phyloP scores from a whole-genome alignment of 2,113 vertebrate genomes.

The Fregata magnificens region DNA sequence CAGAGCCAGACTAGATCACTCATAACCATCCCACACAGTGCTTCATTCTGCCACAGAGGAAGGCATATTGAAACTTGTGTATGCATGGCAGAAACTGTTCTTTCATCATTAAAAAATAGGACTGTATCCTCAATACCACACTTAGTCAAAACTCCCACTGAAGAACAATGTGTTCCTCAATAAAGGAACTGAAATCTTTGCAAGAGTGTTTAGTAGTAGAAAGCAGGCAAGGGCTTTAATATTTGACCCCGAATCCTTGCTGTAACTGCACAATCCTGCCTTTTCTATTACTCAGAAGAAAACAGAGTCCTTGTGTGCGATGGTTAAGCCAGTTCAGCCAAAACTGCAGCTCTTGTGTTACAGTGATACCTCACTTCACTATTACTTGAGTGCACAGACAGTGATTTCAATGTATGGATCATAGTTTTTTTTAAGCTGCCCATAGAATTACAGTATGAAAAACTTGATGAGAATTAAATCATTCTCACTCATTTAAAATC shows the following conservation, averaged over 20 bases:
- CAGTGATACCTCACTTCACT: background rate
- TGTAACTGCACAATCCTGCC: background rate
- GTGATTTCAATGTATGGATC: background rate
- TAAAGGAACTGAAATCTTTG: background rate
- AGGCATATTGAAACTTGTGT: background rate
- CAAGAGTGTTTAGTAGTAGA: background rate
- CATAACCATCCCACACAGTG: background rate
- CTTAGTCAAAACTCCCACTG: background rate
- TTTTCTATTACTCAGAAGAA: background rate
- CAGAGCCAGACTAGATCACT: background rate
- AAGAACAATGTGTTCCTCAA: background rate
- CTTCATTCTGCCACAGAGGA: background rate
- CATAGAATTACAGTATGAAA: background rate
- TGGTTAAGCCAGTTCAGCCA: background rate
- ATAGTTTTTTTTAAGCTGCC: background rate
- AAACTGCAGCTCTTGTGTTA: background rate
- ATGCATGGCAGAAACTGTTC: background rate
- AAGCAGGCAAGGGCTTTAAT: background rate
- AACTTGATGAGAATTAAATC: background rate
- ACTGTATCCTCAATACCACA: background rate
- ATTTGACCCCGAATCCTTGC: background rate
- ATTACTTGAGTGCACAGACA: background rate
- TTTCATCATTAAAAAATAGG: background rate
- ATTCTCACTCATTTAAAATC: background rate
- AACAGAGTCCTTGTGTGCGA: rapidly evolving